Conservation (phyloP, 2,113 vertebrate species). For the Stegostoma tigrinum region DNA sequence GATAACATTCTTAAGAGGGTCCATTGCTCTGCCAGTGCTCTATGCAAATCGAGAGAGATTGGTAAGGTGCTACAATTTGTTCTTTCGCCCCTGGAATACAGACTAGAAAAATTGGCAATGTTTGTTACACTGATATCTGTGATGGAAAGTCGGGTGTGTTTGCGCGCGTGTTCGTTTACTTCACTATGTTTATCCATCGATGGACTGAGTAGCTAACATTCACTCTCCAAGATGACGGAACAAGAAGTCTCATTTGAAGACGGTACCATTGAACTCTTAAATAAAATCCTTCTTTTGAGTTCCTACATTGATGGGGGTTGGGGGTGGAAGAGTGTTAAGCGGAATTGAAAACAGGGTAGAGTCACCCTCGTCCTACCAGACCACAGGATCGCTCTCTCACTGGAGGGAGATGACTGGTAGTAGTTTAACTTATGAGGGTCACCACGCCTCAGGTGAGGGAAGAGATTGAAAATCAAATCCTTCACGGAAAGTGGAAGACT, state of each 20-base stretch:
- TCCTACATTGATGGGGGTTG: too few species aligned
- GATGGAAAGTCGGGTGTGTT: background rate
- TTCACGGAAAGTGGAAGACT: background rate
- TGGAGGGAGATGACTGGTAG: too few species aligned
- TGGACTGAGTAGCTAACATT: background rate
- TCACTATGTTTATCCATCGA: background rate
- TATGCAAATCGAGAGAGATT: background rate
- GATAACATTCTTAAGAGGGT: too few species aligned
- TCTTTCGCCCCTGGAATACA: background rate
- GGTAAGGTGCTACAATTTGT: background rate
- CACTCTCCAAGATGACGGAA: background rate
- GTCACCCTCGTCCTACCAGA: too few species aligned
- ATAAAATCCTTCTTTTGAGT: background rate
- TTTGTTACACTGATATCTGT: background rate
- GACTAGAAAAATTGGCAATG: background rate
- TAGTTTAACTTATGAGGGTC: too few species aligned
- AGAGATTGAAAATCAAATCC: too few species aligned
- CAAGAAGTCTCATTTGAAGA: background rate
- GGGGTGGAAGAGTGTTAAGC: too few species aligned
- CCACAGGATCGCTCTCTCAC: too few species aligned
- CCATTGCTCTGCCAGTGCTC: background rate
- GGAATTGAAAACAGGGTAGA: too few species aligned
- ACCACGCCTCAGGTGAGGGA: too few species aligned
- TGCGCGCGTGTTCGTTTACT: background rate
- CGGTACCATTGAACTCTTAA: background rate